A percentile compares a stretch with the other conserved stretches of the same genome.
Evolutionary conservation across 2,888 invertebrate genomes (phyloP).

Genomic region (Polia nebulosa): DNA sequence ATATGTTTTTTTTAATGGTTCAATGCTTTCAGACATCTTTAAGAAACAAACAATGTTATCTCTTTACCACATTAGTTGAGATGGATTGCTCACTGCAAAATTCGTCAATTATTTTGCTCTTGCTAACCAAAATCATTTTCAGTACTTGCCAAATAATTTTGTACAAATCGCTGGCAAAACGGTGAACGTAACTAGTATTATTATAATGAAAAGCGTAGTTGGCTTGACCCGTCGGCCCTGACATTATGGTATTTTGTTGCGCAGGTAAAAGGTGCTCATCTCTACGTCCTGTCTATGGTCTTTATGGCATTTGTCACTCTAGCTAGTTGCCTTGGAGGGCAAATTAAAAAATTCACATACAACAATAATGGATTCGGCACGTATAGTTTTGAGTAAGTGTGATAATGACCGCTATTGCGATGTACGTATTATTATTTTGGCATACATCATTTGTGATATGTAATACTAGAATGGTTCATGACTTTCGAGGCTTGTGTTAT

Average conservation of each 20-base stretch:
- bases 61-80: background rate
- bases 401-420: conserved; percentile 44
- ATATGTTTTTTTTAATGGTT: too few species aligned
- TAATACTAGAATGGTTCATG: conserved; percentile 14
- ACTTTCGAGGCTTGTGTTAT: conserved; percentile 21
- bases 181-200: conserved; percentile 47
- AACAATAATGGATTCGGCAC: conserved; percentile 85
- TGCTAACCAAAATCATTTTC: conserved; percentile 23
- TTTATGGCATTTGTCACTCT: conserved; percentile 70
- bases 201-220: conserved; percentile 59
- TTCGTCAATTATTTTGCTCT: background rate
- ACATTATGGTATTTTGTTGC: conserved; percentile 78
- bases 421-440: conserved; percentile 32
- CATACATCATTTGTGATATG: conserved; percentile 28
- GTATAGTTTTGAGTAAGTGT: conserved; percentile 88
- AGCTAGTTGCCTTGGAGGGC: conserved; percentile 72
- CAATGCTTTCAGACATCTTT: too few species aligned
- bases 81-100: background rate
- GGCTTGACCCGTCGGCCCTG: conserved; percentile 76
- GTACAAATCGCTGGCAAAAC: conserved; percentile 32
- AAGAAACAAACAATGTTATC: background rate
- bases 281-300: conserved; percentile 68
- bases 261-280: conserved; percentile 79
- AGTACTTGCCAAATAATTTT: conserved; percentile 35
- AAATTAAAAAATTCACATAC: conserved; percentile 79